Percentiles rank a stretch among this genome's conserved stretches.
phyloP scores from a whole-genome alignment of 2,888 invertebrate genomes.

The Muschampia plurimacula region DNA sequence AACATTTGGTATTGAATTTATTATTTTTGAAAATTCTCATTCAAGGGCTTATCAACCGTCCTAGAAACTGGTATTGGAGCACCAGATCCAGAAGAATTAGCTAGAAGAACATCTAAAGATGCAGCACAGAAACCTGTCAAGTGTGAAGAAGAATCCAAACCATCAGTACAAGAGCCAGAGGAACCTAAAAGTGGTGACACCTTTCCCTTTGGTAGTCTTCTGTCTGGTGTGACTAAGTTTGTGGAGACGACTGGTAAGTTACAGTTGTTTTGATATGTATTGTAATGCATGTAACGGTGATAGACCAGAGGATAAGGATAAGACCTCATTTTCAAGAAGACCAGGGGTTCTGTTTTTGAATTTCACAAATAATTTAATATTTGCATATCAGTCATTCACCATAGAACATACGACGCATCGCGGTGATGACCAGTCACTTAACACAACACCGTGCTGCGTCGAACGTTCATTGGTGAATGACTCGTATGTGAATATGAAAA shows the following conservation, averaged over 20 bases:
- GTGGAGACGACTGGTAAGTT: conserved; percentile 87
- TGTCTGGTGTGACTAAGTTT: conserved; percentile 90
- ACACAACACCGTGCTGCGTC: too few species aligned
- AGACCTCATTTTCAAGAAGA: too few species aligned
- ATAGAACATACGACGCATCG: too few species aligned
- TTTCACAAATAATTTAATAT: too few species aligned
- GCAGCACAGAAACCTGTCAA: conserved; percentile 36
- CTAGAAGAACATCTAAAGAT: conserved; percentile 70
- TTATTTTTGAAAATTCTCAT: conserved; percentile 39
- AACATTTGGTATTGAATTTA: too few species aligned
- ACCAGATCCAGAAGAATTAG: conserved; percentile 93
- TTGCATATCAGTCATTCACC: too few species aligned
- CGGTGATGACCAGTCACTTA: too few species aligned
- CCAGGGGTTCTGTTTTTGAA: too few species aligned
- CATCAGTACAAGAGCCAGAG: not conserved
- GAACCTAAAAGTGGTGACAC: conserved; percentile 55
- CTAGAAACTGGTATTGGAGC: conserved; percentile 93
- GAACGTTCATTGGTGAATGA: too few species aligned
- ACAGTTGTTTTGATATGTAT: not conserved
- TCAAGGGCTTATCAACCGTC: conserved; percentile 90
- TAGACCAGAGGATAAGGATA: too few species aligned
- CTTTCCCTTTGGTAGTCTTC: conserved; percentile 87
- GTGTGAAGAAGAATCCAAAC: conserved; percentile 14
- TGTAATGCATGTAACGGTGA: not conserved
- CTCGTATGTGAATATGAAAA: too few species aligned